These are phyloP conservation scores for Colletes gigas DNA, from an alignment of 1,140 invertebrate genomes.

Conservation along the genomic window DNA sequence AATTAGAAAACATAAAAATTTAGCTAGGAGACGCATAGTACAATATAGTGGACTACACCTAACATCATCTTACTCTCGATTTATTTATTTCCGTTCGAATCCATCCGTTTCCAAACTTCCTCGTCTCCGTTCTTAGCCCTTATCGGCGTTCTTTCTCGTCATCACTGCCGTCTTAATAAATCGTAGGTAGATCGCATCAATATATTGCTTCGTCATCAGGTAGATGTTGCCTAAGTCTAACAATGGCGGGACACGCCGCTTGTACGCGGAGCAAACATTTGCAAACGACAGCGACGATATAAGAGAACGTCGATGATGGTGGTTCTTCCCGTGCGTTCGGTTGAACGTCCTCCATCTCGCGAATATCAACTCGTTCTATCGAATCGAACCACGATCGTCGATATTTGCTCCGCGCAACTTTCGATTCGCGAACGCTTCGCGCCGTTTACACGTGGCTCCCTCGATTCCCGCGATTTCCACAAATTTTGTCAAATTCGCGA, in stretches of 20 bases:
- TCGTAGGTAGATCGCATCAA: constrained; percentile 66
- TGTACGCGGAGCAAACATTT: constrained; percentile 21
- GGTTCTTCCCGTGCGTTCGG: too few relatives aligned
- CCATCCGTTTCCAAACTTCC: background rate
- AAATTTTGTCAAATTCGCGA: too few relatives aligned
- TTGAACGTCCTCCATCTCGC: background rate
- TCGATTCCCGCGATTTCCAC: too few relatives aligned
- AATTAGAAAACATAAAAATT: constrained; percentile 74
- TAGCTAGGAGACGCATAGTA: constrained; percentile 71
- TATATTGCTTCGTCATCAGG: constrained; percentile 76
- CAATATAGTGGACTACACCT: constrained; percentile 70
- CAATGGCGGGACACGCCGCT: constrained; percentile 50
- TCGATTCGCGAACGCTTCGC: constrained; percentile 13
- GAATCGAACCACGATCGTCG: constrained; percentile 7
- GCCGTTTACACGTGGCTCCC: background rate
- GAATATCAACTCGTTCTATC: background rate
- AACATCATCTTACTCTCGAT: constrained; percentile 61
- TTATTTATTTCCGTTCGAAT: constrained; percentile 1
- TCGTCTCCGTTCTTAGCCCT: background rate
- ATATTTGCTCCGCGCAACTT: constrained; percentile 13
- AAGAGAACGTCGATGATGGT: background rate
- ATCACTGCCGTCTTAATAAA: constrained; percentile 49
- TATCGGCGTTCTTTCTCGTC: background rate
- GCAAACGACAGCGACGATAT: background rate
- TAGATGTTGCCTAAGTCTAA: constrained; percentile 73